Conservation (phyloP, 2,888 invertebrate species). For the Polyommatus icarus region DNA sequence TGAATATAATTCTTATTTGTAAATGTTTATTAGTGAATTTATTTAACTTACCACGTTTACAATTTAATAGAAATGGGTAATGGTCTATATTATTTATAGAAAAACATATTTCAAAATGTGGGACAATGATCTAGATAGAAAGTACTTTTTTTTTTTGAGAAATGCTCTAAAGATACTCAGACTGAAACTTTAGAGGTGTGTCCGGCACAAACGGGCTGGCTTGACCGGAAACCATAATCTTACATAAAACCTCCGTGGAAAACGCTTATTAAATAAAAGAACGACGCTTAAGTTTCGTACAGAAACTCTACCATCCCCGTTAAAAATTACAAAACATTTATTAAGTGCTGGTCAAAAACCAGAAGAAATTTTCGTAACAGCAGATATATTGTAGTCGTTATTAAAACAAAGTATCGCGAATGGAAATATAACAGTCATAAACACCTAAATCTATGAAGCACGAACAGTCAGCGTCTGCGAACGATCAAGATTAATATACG, state of each 20-base stretch:
- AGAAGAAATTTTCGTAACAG: neutral
- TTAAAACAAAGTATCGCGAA: neutral
- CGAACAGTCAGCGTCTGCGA: conserved; percentile 6
- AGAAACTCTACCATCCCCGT: neutral
- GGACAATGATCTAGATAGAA: too few relatives aligned
- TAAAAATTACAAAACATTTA: neutral
- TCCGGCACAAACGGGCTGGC: too few relatives aligned
- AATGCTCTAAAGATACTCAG: neutral
- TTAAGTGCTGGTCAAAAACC: neutral
- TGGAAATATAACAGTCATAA: conserved; percentile 26
- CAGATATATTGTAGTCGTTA: neutral
- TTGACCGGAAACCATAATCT: too few relatives aligned
- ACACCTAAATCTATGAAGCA: conserved; percentile 22
- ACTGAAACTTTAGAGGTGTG: too few relatives aligned
- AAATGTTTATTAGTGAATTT: too few relatives aligned
- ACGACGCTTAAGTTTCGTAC: neutral
- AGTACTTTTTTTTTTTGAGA: too few relatives aligned
- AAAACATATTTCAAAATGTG: too few relatives aligned
- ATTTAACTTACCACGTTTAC: too few relatives aligned
- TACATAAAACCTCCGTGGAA: too few relatives aligned
- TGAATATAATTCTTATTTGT: too few relatives aligned
- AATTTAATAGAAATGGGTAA: too few relatives aligned
- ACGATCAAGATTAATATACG: conserved; percentile 20
- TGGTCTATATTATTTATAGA: too few relatives aligned
- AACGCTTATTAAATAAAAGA: neutral